Base-by-base conservation (phyloP, 2,888 invertebrate species). In the Oligia strigilis region DNA sequence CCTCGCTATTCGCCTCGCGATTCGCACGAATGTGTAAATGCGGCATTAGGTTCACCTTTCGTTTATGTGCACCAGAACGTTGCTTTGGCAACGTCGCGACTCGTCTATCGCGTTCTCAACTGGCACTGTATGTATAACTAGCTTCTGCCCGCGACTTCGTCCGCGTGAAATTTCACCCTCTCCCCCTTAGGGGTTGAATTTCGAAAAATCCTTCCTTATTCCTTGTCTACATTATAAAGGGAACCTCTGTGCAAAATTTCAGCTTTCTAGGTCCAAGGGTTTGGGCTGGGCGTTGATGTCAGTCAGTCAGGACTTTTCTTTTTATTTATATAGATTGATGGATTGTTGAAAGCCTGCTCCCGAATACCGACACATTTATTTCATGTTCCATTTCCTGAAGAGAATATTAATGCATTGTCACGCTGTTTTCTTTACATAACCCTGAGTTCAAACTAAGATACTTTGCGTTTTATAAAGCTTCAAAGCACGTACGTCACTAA, bases 311-410 rank as follows among this genome's bases (percentile, higher is more conserved):
- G 29, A 29, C 29, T 29, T 29, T 29, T 29, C 29, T 29, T 29
- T 29, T 29, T 29, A 29, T 29, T 29, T 29, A 29, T 29, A 29
- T 29, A 29, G 29, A 83, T 82, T 85, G 75, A 88, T 81, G 73
- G 70, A 81, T 77, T 73, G 87, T 87, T 92, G 91, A 92, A 91
- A 93, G 87, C 89, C 79, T 86, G 84, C 78, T 84, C 85, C 83
- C 75, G 87, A 92, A 91, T 91, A 86, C 83, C 84, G 55, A 76
- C 23, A 65, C 46, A 72, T 74, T 65, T 70, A 80, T 75, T 80
- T 74, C 60, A 78, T 69, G 23, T 75, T 46, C 58, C 36, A 79
- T 79, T 86, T 79, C 67, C 75, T 58, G 43, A 64, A 55, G n/a
- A 71, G 13, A 81, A 75, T 64, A 29, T 75, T 29, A 1, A 81